Evolutionary conservation across 2,113 vertebrate genomes (phyloP).

Genomic region (Nymphicus hollandicus): DNA sequence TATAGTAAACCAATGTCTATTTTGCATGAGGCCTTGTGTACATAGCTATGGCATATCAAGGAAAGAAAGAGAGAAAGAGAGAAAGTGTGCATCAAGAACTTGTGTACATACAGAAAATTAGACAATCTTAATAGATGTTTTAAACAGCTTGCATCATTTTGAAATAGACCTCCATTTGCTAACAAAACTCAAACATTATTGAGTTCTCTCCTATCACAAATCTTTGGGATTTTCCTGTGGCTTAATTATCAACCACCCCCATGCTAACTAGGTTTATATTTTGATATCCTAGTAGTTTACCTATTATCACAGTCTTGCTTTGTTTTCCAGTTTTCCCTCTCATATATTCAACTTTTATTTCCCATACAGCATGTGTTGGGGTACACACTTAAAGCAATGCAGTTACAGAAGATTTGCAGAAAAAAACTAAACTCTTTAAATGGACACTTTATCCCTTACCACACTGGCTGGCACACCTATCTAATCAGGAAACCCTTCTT

Average conservation of each 20-base stretch:
- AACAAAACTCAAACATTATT: background rate
- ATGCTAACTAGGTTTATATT: background rate
- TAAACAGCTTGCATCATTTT: background rate
- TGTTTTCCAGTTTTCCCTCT: background rate
- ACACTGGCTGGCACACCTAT: background rate
- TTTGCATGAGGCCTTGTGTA: background rate
- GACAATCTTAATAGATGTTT: background rate
- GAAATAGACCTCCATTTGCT: background rate
- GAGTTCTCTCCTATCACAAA: background rate
- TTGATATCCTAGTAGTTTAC: background rate
- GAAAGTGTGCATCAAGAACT: background rate
- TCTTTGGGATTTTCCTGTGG: background rate
- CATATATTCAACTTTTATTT: background rate
- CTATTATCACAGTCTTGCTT: accelerated
- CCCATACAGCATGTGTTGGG: background rate
- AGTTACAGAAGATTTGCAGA: background rate
- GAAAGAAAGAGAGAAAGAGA: background rate
- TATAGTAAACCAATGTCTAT: background rate
- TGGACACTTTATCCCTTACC: background rate
- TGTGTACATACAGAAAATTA: background rate
- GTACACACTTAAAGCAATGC: accelerated
- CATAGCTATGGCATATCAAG: background rate
- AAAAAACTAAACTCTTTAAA: accelerated
- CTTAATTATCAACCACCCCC: accelerated
- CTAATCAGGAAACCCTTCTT: background rate